Evolutionary conservation across 2,113 vertebrate species (phyloP).

Genomic region (Scophthalmus maximus): DNA sequence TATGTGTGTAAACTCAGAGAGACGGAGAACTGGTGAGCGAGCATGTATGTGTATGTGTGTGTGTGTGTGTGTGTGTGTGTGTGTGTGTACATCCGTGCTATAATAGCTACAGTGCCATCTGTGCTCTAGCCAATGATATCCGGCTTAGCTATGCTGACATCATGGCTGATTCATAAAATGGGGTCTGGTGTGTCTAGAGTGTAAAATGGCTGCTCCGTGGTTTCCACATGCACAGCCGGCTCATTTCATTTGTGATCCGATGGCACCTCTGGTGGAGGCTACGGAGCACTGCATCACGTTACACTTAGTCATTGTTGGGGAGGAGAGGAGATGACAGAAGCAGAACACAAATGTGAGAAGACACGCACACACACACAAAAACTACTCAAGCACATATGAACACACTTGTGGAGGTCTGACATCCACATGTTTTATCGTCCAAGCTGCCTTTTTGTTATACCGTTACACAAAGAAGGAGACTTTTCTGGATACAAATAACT

Average conservation of each 20-base stretch:
- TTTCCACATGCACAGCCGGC: slow-evolving; percentile 41
- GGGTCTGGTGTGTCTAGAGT: slow-evolving; percentile 73
- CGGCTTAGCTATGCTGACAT: slow-evolving; percentile 59
- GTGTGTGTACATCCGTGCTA: slow-evolving; percentile 20
- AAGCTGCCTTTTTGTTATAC: slow-evolving; percentile 52
- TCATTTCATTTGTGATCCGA: slow-evolving; percentile 76
- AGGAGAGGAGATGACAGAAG: slow-evolving; percentile 64
- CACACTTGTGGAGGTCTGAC: slow-evolving; percentile 25
- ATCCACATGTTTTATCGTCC: slow-evolving; percentile 56
- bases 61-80: slow-evolving; percentile 32
- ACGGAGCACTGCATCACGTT: slow-evolving; percentile 38
- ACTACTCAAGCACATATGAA: slow-evolving; percentile 23
- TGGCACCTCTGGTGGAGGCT: slow-evolving; percentile 76
- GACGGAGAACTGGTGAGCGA: slow-evolving; percentile 14
- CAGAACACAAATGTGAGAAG: slow-evolving; percentile 41
- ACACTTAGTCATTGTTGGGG: slow-evolving; percentile 71
- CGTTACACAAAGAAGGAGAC: slow-evolving; percentile 23
- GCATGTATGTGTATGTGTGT: slow-evolving; percentile 14
- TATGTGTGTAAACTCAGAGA: too few relatives aligned
- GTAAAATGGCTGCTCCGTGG: slow-evolving; percentile 83
- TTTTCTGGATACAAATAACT: slow-evolving; percentile 50
- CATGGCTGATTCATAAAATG: slow-evolving; percentile 84
- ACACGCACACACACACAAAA: slow-evolving; percentile 16
- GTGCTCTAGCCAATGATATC: slow-evolving; percentile 68
- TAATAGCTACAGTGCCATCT: slow-evolving; percentile 36